phyloP scores from a whole-genome alignment of 1,140 invertebrate genomes.

The Chironomus striatipennis region DNA sequence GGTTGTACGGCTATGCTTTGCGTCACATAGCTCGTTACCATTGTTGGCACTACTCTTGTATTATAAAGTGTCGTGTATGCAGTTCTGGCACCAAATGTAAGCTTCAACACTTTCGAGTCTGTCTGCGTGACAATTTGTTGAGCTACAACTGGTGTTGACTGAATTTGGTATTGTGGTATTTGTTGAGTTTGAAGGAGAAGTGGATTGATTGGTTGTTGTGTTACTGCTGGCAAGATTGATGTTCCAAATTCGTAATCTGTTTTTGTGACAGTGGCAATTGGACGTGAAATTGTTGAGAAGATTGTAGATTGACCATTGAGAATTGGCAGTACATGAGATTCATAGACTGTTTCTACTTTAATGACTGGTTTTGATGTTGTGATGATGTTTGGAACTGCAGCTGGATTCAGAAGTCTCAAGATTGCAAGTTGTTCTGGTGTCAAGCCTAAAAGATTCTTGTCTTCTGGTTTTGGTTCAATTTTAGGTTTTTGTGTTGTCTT shows the following conservation, averaged over 20 bases:
- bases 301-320: slow-evolving; percentile 63
- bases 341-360: slow-evolving; percentile 66
- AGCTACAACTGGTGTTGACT: slow-evolving; percentile 69
- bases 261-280: slow-evolving; percentile 63
- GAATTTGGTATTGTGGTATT: slow-evolving; percentile 64
- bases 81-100: slow-evolving; percentile 82
- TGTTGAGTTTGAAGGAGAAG: slow-evolving; percentile 44
- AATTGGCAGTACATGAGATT: slow-evolving; percentile 70
- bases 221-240: slow-evolving; percentile 51
- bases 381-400: slow-evolving; percentile 55
- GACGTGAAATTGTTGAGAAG: slow-evolving; percentile 64
- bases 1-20: slow-evolving; percentile 65
- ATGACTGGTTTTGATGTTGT: slow-evolving; percentile 67
- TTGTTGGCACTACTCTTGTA: slow-evolving; percentile 73
- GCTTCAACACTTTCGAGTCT: slow-evolving; percentile 69
- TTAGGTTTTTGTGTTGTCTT: slow-evolving; percentile 49
- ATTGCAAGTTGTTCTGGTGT: slow-evolving; percentile 63
- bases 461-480: slow-evolving; percentile 39
- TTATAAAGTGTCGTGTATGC: slow-evolving; percentile 78
- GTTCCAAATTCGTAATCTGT: slow-evolving; percentile 67
- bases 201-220: slow-evolving; percentile 42
- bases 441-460: slow-evolving; percentile 37
- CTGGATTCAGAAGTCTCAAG: slow-evolving; percentile 60
- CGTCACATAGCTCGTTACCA: slow-evolving; percentile 71
- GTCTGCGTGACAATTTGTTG: slow-evolving; percentile 72